phyloP scores from a whole-genome alignment of 2,888 invertebrate genomes.

The Taphrorychus bicolor region DNA sequence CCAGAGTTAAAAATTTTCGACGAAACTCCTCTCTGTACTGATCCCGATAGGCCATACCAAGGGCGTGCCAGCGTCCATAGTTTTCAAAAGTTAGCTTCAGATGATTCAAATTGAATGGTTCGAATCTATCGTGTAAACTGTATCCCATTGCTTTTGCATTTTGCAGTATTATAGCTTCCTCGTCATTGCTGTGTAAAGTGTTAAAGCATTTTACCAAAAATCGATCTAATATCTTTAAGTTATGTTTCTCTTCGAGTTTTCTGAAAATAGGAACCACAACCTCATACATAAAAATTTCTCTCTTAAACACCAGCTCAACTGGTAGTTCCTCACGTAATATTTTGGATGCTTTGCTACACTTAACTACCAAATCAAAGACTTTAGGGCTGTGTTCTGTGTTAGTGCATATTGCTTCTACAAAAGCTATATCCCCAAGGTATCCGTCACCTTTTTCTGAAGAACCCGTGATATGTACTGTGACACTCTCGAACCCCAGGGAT shows the following conservation, averaged over 20 bases:
- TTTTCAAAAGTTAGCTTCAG: slow-evolving; percentile 12
- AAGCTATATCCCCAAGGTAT: slow-evolving; percentile 47
- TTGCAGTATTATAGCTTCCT: slow-evolving; percentile 8
- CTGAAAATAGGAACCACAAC: slow-evolving; percentile 40
- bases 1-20: not conserved
- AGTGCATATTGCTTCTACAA: slow-evolving; percentile 41
- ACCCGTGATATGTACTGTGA: slow-evolving; percentile 39
- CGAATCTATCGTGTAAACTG: slow-evolving; percentile 6
- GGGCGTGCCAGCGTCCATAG: slow-evolving; percentile 13
- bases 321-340: slow-evolving; percentile 44
- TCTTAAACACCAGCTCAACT: slow-evolving; percentile 40
- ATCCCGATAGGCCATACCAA: slow-evolving; percentile 13
- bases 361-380: slow-evolving; percentile 45
- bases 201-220: slow-evolving; percentile 40
- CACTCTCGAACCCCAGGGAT: not conserved
- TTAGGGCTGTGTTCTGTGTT: slow-evolving; percentile 12
- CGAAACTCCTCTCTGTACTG: slow-evolving; percentile 7
- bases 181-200: not conserved
- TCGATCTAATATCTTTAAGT: slow-evolving; percentile 23
- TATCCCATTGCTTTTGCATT: slow-evolving; percentile 10
- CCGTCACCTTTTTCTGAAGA: slow-evolving; percentile 47
- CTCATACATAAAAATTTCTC: slow-evolving; percentile 44
- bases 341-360: slow-evolving; percentile 46
- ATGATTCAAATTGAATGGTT: slow-evolving; percentile 12
- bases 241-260: slow-evolving; percentile 34